Evolutionary conservation across 1,140 invertebrate genomes (phyloP).

Genomic region (Andricus grossulariae): DNA sequence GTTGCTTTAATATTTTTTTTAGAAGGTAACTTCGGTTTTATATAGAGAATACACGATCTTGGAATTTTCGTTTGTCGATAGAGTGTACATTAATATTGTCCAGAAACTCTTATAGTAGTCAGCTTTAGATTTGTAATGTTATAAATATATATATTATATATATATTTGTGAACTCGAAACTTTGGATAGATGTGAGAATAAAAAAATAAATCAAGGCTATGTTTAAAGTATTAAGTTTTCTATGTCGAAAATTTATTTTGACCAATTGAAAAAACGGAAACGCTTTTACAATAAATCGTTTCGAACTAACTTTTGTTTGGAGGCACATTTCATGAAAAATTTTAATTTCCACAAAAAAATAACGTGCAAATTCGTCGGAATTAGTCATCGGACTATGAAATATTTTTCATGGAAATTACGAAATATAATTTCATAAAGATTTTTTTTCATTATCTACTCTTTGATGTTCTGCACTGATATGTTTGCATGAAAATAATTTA

Average conservation of each 20-base stretch:
- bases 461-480: conserved; percentile 22
- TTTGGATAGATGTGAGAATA: conserved; percentile 18
- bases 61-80: conserved; percentile 19
- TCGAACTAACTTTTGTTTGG: conserved; percentile 3
- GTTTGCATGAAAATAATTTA: background rate
- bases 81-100: conserved; percentile 65
- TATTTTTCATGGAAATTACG: too few relatives aligned
- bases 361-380: too few relatives aligned
- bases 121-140: conserved; percentile 1
- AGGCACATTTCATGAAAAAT: conserved; percentile 1
- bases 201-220: background rate
- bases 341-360: too few relatives aligned
- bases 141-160: conserved; percentile 18
- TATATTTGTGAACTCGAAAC: conserved; percentile 20
- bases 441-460: background rate
- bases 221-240: background rate
- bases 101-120: conserved; percentile 55
- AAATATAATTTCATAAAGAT: too few relatives aligned
- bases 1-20: conserved; percentile 40
- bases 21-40: conserved; percentile 42
- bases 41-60: conserved; percentile 42
- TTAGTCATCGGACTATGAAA: too few relatives aligned
- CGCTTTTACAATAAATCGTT: background rate
- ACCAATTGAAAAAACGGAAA: background rate
- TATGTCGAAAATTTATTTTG: background rate